phyloP scores from a whole-genome alignment of 37 sponge, comb jelly and placozoan genomes.

The Bolinopsis microptera region DNA sequence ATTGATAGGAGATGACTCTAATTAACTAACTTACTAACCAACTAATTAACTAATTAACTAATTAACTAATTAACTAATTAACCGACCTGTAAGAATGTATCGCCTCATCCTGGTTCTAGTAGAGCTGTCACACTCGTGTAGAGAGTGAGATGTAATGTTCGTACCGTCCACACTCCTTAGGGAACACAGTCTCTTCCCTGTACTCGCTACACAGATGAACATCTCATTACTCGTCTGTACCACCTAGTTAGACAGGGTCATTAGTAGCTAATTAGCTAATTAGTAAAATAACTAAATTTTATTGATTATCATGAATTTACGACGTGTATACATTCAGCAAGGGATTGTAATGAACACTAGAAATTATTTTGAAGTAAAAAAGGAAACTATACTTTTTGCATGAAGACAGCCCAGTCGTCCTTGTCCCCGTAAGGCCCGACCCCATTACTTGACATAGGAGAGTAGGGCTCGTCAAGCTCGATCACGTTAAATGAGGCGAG shows the following conservation, averaged over 20 bases:
- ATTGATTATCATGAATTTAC: neutral
- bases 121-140: constrained; percentile 94
- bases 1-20: no score
- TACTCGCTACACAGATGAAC: constrained; percentile 32
- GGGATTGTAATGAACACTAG: neutral
- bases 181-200: constrained; percentile 78
- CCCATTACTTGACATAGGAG: constrained; percentile 75
- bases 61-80: no score
- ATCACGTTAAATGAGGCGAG: constrained; percentile 92
- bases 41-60: no score
- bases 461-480: constrained; percentile 85
- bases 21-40: no score
- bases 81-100: constrained; percentile 90
- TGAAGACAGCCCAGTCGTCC: constrained; percentile 74
- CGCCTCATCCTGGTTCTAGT: constrained; percentile 81
- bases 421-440: constrained; percentile 64
- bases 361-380: no score
- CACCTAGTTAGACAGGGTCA: no score
- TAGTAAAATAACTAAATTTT: no score
- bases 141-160: constrained; percentile 84
- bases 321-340: neutral
- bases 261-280: no score
- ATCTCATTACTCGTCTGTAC: constrained; percentile 12
- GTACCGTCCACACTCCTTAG: constrained; percentile 87
- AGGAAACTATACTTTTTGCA: constrained; percentile 51